These are phyloP conservation scores for Amazona guildingii DNA, from an alignment of 2,113 vertebrate genomes.

Conservation along the genomic window DNA sequence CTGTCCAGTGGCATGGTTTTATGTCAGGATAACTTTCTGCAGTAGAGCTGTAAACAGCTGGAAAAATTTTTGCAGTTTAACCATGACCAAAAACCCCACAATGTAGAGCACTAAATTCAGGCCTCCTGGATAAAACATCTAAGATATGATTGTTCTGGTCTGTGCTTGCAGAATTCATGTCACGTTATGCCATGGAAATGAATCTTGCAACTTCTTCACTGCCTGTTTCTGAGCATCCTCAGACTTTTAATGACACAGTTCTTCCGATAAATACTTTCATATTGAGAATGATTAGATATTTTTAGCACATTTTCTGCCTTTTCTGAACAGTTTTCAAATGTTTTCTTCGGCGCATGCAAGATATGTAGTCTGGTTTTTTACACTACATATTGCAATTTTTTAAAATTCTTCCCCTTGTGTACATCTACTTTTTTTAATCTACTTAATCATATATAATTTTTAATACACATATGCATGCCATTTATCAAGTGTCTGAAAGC, in stretches of 20 bases:
- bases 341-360: neutral
- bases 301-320: neutral
- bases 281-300: neutral
- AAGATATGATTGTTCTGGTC: neutral
- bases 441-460: neutral
- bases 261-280: neutral
- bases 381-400: neutral
- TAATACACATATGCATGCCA: neutral
- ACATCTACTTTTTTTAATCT: neutral
- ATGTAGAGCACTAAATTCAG: neutral
- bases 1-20: neutral
- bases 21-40: neutral
- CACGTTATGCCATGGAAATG: neutral
- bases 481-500: neutral
- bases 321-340: neutral
- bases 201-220: neutral
- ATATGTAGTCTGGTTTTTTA: neutral
- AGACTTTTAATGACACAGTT: neutral
- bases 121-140: neutral
- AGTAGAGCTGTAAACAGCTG: neutral
- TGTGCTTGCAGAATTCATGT: neutral
- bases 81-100: accelerated
- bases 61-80: neutral
- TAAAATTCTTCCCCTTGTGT: neutral
- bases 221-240: neutral